Base-by-base conservation (phyloP, 2,113 vertebrate genomes). In the Platanista minor region DNA sequence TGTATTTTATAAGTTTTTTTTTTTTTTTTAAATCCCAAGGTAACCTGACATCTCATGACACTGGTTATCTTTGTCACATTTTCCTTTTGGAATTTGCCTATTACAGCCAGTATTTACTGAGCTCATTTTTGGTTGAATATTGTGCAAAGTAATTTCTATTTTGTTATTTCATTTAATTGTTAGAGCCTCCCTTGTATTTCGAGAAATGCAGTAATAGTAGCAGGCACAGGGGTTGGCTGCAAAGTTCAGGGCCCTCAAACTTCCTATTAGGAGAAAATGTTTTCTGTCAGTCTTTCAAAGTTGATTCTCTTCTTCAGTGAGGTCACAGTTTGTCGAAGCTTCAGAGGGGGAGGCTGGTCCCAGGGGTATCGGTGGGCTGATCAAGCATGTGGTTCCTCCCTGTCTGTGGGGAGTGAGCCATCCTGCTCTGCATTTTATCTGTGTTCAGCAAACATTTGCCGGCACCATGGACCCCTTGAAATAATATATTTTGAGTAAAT, bases 61-160 rank as follows among this genome's bases (percentile, higher is more conserved):
- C 52, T 74, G 41, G 36, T 91, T 78, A 13, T 95, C n/a, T 94
- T 49, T 90, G 43, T 93, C 52, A 61, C 75, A 57, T 95, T 93
- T 81, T 83, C 49, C 46, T n/a, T 3, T 46, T 94, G 83, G 43
- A 52, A 81, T 86, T 81, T 69, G 29, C 59, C 49, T 62, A 0
- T 62, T 31, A 33, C 1, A 75, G 84, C 17, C 57, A 46, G 14
- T 75, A 25, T 66, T 84, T 74, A 66, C 27, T 69, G 39, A 84
- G n/a, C 39, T 92, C 39, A 33, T 31, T 71, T 62, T 12, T 20
- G 36, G 17, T 52, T 72, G n/a, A 67, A n/a, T 11, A 25, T 5
- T 25, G 43, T 78, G 80, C 46, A 39, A 21, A 90, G 31, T 71
- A 25, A 43, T 90, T 93, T 92, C 59, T 87, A 1, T 67, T 83